phyloP scores from a whole-genome alignment of 1,140 invertebrate genomes.

The Neodiprion virginianus region DNA sequence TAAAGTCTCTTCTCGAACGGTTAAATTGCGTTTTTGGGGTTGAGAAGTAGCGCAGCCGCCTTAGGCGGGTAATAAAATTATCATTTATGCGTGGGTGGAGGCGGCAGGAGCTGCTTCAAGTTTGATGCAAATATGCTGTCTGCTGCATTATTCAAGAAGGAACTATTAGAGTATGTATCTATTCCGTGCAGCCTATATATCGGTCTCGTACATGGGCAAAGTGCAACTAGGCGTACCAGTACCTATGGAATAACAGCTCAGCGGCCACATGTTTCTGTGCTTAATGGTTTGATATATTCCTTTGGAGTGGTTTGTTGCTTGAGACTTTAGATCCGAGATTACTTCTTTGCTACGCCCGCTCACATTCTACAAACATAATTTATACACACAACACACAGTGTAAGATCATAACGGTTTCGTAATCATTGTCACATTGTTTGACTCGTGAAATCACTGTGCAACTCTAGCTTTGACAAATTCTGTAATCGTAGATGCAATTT shows the following conservation, averaged over 20 bases:
- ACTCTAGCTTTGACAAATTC: too few species aligned
- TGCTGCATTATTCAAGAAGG: slow-evolving; percentile 56
- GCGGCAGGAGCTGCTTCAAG: slow-evolving; percentile 43
- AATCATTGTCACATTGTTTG: too few species aligned
- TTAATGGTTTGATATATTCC: slow-evolving; percentile 53
- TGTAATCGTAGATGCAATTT: too few species aligned
- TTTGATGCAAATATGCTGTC: slow-evolving; percentile 54
- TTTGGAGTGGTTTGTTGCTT: slow-evolving; percentile 42
- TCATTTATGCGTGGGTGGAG: slow-evolving; percentile 48
- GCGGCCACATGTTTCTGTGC: slow-evolving; percentile 45
- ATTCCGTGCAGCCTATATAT: slow-evolving; percentile 28
- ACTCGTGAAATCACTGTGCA: too few species aligned
- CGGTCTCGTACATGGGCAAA: slow-evolving; percentile 31
- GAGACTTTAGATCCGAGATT: slow-evolving; percentile 24
- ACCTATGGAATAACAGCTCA: slow-evolving; percentile 42
- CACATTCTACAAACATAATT: not conserved
- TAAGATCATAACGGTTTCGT: too few species aligned
- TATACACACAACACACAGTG: not conserved
- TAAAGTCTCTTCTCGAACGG: slow-evolving; percentile 33
- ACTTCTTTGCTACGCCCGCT: not conserved
- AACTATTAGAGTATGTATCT: slow-evolving; percentile 50
- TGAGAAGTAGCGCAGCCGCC: slow-evolving; percentile 37
- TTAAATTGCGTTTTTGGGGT: slow-evolving; percentile 45
- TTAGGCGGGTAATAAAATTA: slow-evolving; percentile 52
- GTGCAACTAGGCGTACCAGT: slow-evolving; percentile 46